A percentile compares a stretch with the other conserved stretches of the same genome.
Conservation (phyloP, 64 coral and sea anemone genomes). For the Pocillopora damicornis region DNA sequence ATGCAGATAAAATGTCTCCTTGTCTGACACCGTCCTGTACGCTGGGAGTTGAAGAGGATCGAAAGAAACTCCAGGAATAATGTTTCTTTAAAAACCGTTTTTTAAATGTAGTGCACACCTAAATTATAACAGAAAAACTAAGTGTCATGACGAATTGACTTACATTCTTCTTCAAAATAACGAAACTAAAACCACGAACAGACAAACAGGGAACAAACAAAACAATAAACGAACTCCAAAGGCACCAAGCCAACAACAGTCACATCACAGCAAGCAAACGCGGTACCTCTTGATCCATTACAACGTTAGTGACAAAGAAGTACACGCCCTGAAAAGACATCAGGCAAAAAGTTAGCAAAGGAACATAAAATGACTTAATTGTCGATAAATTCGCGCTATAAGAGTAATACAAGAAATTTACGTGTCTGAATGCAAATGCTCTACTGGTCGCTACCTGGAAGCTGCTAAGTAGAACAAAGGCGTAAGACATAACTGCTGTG, state of each 20-base stretch:
- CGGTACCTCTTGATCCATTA: constrained; percentile 34
- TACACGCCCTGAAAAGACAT: constrained; percentile 59
- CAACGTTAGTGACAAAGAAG: constrained; percentile 46
- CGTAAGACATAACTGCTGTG: constrained; percentile 55
- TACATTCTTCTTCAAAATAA: neutral
- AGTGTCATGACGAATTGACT: neutral
- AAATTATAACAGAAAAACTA: neutral
- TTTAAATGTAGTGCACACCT: constrained; percentile 20
- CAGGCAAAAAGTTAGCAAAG: neutral
- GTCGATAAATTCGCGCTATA: too few relatives aligned
- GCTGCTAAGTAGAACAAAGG: constrained; percentile 63
- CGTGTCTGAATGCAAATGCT: too few relatives aligned
- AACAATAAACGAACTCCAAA: too few relatives aligned
- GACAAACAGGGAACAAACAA: too few relatives aligned
- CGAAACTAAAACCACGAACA: neutral
- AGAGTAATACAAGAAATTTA: too few relatives aligned
- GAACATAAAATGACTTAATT: neutral
- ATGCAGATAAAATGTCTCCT: constrained; percentile 10
- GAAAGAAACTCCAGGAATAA: neutral
- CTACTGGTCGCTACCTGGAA: constrained; percentile 36
- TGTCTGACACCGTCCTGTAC: constrained; percentile 8
- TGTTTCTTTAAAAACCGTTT: constrained; percentile 17
- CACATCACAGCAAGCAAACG: neutral
- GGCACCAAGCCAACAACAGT: too few relatives aligned
- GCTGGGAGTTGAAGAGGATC: neutral